These are phyloP conservation scores for Calliopsis andreniformis DNA, from an alignment of 1,140 invertebrate genomes.

Conservation along the genomic window DNA sequence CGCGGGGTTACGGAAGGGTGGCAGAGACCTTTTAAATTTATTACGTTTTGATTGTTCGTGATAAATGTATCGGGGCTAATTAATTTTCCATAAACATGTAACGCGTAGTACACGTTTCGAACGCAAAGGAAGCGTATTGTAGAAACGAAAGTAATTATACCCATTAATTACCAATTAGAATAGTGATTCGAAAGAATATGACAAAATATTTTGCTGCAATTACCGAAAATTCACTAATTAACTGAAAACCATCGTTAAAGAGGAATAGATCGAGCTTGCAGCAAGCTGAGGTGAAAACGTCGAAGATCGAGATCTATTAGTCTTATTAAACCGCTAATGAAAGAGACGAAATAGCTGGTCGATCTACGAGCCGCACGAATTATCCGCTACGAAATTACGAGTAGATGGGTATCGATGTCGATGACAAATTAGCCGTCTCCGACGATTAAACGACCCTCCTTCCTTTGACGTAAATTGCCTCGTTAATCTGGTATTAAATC, in stretches of 20 bases:
- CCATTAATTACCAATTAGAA: conserved; percentile 57
- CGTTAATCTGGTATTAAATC: conserved; percentile 69
- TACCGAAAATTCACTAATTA: no score
- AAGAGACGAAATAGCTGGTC: not conserved
- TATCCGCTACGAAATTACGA: conserved; percentile 63
- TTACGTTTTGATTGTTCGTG: conserved; percentile 47
- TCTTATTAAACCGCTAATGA: conserved; percentile 44
- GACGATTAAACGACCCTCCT: conserved; percentile 59
- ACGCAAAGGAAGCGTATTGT: conserved; percentile 37
- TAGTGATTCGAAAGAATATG: not conserved
- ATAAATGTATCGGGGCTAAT: conserved; percentile 60
- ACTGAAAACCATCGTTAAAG: not conserved
- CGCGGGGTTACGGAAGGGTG: conserved; percentile 11
- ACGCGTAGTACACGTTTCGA: conserved; percentile 39
- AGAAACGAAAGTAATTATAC: conserved; percentile 52
- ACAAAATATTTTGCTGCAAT: conserved; percentile 24
- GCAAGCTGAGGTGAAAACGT: not conserved
- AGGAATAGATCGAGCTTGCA: not conserved
- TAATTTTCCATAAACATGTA: conserved; percentile 60
- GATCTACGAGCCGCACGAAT: conserved; percentile 52
- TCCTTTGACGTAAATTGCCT: conserved; percentile 65
- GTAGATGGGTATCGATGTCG: conserved; percentile 64
- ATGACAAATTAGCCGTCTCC: conserved; percentile 65
- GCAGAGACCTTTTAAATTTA: conserved; percentile 59
- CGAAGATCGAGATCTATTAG: conserved; percentile 36